Percentiles rank a stretch among this genome's conserved stretches.
Conservation (phyloP, 2,113 vertebrate genomes). For the Xyliphius kryptos region DNA sequence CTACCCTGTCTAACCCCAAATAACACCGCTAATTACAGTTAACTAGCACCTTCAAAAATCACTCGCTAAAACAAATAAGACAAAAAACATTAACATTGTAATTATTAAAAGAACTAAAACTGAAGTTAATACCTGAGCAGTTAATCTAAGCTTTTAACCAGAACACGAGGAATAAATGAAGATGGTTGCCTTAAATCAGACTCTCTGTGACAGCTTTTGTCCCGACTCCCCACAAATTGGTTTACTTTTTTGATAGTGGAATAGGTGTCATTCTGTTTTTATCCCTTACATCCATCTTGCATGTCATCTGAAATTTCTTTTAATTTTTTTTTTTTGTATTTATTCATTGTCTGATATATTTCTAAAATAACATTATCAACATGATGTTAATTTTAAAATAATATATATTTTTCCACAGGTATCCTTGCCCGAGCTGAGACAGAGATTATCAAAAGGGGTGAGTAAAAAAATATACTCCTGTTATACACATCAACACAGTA, state of each 20-base stretch:
- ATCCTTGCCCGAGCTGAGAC: constrained; percentile 35
- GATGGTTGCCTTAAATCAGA: constrained; percentile 69
- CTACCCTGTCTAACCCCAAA: constrained; percentile 83
- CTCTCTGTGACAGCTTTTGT: constrained; percentile 76
- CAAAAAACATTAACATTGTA: constrained; percentile 73
- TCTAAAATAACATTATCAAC: constrained; percentile 15
- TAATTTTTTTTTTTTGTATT: constrained; percentile 7
- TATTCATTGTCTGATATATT: constrained; percentile 21
- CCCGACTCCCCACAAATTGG: constrained; percentile 79
- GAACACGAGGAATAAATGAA: constrained; percentile 65
- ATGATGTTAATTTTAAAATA: constrained; percentile 31
- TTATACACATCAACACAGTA: no score
- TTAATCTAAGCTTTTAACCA: constrained; percentile 84
- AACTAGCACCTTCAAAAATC: constrained; percentile 84
- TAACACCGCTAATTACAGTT: constrained; percentile 88
- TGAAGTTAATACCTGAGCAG: constrained; percentile 82
- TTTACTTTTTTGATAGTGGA: constrained; percentile 99
- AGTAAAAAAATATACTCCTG: no score
- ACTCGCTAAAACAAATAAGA: constrained; percentile 60
- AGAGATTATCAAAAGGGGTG: no score
- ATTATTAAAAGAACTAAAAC: constrained; percentile 91
- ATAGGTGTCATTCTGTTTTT: constrained; percentile 50
- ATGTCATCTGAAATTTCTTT: constrained; percentile 50
- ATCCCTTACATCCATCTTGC: constrained; percentile 43
- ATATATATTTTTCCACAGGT: constrained; percentile 49